phyloP scores from a whole-genome alignment of 2,888 invertebrate species.

The Digitonthophagus gazella region DNA sequence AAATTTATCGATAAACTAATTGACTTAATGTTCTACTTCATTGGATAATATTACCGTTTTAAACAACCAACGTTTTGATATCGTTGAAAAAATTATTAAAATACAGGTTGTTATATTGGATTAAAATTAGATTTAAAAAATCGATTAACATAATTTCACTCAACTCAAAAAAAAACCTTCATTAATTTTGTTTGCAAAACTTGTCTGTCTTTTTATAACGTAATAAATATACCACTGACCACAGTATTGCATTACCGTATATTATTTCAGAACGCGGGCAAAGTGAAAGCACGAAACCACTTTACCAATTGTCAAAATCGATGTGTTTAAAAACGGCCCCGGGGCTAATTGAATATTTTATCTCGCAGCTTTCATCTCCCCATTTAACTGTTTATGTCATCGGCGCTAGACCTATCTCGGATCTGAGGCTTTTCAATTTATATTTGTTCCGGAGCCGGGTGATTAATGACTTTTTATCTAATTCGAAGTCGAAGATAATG shows the following conservation, averaged over 20 bases:
- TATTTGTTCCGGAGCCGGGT: conserved; percentile 15
- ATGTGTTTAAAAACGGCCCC: conserved; percentile 22
- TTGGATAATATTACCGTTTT: not conserved
- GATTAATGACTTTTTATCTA: conserved; percentile 24
- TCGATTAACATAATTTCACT: too few relatives aligned
- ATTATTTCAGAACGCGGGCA: not conserved
- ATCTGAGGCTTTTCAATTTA: conserved; percentile 26
- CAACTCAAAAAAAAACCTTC: not conserved
- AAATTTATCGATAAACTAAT: conserved; percentile 8
- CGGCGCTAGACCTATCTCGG: conserved; percentile 22
- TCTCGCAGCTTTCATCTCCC: conserved; percentile 25
- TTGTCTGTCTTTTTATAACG: not conserved
- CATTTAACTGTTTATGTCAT: conserved; percentile 22
- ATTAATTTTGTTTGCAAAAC: not conserved
- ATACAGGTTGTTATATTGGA: not conserved
- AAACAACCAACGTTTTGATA: not conserved
- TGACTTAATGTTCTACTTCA: conserved; percentile 9
- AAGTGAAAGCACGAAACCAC: conserved; percentile 5
- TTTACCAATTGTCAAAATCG: conserved; percentile 21
- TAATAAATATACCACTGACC: not conserved
- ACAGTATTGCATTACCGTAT: not conserved
- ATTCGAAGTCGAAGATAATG: conserved; percentile 19
- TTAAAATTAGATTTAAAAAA: not conserved
- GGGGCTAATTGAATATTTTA: conserved; percentile 25
- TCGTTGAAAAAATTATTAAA: not conserved